These are phyloP conservation scores for Heliornis fulica DNA, from an alignment of 2,113 vertebrate genomes.

Conservation along the genomic window DNA sequence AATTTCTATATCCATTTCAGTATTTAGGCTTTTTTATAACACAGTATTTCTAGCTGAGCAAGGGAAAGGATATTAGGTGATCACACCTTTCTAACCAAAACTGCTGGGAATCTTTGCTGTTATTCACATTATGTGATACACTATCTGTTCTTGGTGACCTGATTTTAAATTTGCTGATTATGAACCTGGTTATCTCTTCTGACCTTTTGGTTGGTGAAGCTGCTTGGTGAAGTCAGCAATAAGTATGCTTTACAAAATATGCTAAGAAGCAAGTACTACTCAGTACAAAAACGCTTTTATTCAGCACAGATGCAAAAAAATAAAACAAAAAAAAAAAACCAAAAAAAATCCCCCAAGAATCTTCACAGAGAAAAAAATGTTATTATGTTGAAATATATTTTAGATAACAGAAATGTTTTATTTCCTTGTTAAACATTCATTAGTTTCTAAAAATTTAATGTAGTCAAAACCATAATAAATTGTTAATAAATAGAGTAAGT, in stretches of 20 bases:
- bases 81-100: not conserved
- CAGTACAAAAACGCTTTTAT: slow-evolving; percentile 46
- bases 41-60: not conserved
- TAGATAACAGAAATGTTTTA: not conserved
- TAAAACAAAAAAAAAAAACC: not conserved
- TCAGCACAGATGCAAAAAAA: slow-evolving; percentile 25
- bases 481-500: not conserved
- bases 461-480: not conserved
- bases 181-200: slow-evolving; percentile 29
- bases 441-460: not conserved
- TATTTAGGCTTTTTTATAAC: not conserved
- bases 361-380: not conserved
- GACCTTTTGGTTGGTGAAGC: no score
- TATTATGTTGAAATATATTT: not conserved
- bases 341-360: no score
- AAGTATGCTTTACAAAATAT: slow-evolving; percentile 7
- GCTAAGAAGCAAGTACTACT: slow-evolving; percentile 20
- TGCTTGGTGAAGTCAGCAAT: slow-evolving; percentile 42
- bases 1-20: not conserved
- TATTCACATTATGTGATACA: not conserved
- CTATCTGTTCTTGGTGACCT: not conserved
- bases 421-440: not conserved
- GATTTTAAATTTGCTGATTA: slow-evolving; percentile 31
- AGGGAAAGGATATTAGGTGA: not conserved
- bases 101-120: not conserved